phyloP scores from a whole-genome alignment of 2,113 vertebrate genomes.

The human (Homo sapiens) region DNA sequence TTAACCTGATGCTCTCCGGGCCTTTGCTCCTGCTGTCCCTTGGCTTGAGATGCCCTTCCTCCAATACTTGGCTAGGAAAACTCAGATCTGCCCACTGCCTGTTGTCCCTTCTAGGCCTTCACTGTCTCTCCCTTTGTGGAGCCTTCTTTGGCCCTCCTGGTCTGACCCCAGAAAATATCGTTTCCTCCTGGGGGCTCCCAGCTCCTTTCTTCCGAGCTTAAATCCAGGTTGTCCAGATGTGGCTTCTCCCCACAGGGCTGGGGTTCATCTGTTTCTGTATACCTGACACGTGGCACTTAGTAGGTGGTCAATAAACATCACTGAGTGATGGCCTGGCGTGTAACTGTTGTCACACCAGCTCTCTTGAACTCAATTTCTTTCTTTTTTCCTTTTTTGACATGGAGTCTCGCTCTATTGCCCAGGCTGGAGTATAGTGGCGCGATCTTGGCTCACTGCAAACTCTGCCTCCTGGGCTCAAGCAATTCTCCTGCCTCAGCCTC shows the following conservation, averaged over 20 bases:
- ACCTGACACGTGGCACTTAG: not conserved
- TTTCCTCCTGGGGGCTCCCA: not conserved
- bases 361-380: not conserved
- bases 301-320: not conserved
- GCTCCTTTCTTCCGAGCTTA: not conserved
- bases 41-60: not conserved
- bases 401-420: too few relatives aligned
- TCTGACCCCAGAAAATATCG: not conserved
- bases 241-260: not conserved
- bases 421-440: too few relatives aligned
- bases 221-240: not conserved
- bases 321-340: not conserved
- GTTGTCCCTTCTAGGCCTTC: not conserved
- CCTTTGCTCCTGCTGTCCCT: not conserved
- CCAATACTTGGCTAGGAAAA: not conserved
- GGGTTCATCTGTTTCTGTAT: not conserved
- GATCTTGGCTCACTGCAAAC: too few relatives aligned
- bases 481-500: too few relatives aligned
- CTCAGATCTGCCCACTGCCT: fast-evolving
- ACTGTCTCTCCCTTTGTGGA: not conserved
- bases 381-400: too few relatives aligned
- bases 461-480: too few relatives aligned
- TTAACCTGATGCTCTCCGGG: not conserved
- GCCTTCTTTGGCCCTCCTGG: not conserved
- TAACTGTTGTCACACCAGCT: too few relatives aligned